phyloP scores from a whole-genome alignment of 2,888 invertebrate species.

The Meteorus cinctellus region DNA sequence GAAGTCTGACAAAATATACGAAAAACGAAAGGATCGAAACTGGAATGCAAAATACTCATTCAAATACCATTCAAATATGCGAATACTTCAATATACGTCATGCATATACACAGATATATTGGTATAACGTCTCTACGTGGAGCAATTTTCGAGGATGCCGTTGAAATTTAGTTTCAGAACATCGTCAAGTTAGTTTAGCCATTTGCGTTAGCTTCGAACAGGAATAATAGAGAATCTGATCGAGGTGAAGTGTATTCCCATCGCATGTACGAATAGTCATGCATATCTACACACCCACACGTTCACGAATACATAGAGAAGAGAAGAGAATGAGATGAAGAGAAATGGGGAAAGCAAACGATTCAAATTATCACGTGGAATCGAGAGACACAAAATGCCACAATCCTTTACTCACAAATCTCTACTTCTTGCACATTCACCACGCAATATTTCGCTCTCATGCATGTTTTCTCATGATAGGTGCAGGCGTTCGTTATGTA shows the following conservation, averaged over 20 bases:
- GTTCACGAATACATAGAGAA: background rate
- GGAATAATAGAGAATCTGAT: conserved; percentile 26
- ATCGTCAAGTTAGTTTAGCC: conserved; percentile 35
- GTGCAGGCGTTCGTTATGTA: conserved; percentile 11
- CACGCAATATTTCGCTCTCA: background rate
- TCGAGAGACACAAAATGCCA: conserved; percentile 15
- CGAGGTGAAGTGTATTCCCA: background rate
- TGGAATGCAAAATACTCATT: background rate
- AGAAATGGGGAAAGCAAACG: conserved; percentile 19
- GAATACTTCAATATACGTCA: background rate
- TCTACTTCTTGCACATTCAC: background rate
- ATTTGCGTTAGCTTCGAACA: conserved; percentile 8
- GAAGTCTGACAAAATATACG: background rate
- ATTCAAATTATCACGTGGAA: conserved; percentile 23
- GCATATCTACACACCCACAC: background rate
- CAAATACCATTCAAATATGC: background rate
- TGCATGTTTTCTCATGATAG: background rate
- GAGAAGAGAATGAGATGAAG: conserved; percentile 25
- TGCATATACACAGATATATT: background rate
- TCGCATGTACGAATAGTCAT: background rate
- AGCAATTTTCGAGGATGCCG: conserved; percentile 21
- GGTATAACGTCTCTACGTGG: background rate
- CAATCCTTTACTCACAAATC: background rate
- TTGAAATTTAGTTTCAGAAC: conserved; percentile 32
- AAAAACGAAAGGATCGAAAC: background rate